Evolutionary conservation across 1,140 invertebrate genomes (phyloP).

Genomic region (Drosophila santomea): DNA sequence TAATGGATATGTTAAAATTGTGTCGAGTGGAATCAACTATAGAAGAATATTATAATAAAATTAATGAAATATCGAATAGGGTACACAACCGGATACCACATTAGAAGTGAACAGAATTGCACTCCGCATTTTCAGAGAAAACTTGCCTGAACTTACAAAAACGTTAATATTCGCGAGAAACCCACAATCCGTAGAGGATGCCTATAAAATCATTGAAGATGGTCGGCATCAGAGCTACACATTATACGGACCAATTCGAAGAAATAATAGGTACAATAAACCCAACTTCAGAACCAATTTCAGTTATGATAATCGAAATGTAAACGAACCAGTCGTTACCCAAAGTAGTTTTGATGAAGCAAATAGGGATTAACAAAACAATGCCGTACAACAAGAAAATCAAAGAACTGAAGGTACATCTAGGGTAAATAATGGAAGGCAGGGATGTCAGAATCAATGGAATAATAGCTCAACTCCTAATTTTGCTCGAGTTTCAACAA

Average conservation of each 20-base stretch:
- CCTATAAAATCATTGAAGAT: neutral
- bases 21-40: slow-evolving; percentile 6
- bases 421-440: slow-evolving; percentile 4
- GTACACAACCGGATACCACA: slow-evolving; percentile 26
- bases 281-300: too few relatives aligned
- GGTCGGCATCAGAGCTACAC: slow-evolving; percentile 7
- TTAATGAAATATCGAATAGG: slow-evolving; percentile 11
- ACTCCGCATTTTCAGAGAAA: slow-evolving; percentile 12
- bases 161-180: slow-evolving; percentile 29
- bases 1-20: slow-evolving; percentile 16
- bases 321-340: too few relatives aligned
- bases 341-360: too few relatives aligned
- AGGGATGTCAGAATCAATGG: neutral
- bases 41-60: slow-evolving; percentile 7
- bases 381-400: too few relatives aligned
- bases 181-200: slow-evolving; percentile 3
- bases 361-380: too few relatives aligned
- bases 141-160: slow-evolving; percentile 33
- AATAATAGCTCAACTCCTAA: neutral
- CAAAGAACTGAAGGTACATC: slow-evolving; percentile 4
- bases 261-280: slow-evolving; percentile 5
- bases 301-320: too few relatives aligned
- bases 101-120: slow-evolving; percentile 1
- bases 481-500: too few relatives aligned
- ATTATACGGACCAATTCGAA: slow-evolving; percentile 13